Base-by-base conservation (phyloP, 2,888 invertebrate genomes). In the Pocota personata region DNA sequence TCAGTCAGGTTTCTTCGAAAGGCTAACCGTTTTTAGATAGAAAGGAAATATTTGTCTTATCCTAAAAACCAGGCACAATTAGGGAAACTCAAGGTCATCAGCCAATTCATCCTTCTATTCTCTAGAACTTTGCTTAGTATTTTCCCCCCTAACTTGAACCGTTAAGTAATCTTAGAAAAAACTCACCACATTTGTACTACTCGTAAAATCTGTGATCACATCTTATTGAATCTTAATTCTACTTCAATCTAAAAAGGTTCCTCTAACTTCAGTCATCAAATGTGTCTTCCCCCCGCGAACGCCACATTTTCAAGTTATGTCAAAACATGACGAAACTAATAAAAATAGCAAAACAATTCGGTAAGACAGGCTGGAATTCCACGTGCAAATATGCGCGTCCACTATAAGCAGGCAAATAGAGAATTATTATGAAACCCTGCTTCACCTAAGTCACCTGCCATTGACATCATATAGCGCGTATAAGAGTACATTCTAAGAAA, bases 351-450 rank as follows among this genome's bases (percentile, higher is more conserved):
- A n/a, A 40, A 40, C 40, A 40, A 48, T 48, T 48, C 21, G 21
- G 21, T 46, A 46, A 16, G 46, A 27, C 12, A 40, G 40, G 24
- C 19, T 7, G 7, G 16, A 16, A 43, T n/a, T 7, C 30, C 12
- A 16, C 32, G 64, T 64, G 64, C 64, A 48, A 64, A 64, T 32
- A 48, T 64, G 64, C 64, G 32, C 46, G 32, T 64, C 46, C 32
- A 30, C 43, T 14, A 6, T 3, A 3, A 58, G 16, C n/a, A 1
- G 24, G 4, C 40, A 62, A 64, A 32, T 19, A 43, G 32, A 24
- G 14, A 52, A 50, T 50, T 24, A 21, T 24, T 24, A 19, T 24
- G 14, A 57, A 57, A 57, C 35, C 7, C 37, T 21, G 10, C 19
- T 21, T 37, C 32, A 37, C 16, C 27, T 24, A 27, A 52, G 62